These are phyloP conservation scores for Notechis scutatus DNA, from an alignment of 2,113 vertebrate genomes.

Conservation along the genomic window DNA sequence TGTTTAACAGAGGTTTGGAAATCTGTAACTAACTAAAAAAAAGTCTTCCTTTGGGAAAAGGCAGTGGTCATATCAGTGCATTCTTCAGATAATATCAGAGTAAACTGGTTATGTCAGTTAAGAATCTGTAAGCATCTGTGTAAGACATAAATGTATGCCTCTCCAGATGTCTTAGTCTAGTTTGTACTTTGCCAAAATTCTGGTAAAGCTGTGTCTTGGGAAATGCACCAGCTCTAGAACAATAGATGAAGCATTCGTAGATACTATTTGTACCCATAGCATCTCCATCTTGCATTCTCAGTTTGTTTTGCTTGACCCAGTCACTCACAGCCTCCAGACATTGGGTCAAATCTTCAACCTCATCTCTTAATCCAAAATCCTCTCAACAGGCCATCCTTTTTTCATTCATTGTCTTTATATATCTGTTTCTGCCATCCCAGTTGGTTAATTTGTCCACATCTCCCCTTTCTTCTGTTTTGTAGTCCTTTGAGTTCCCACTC, in stretches of 20 bases:
- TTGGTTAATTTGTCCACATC: background rate
- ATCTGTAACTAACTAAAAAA: constrained; percentile 47
- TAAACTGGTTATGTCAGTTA: background rate
- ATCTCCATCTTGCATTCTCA: background rate
- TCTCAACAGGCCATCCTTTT: background rate
- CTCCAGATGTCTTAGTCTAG: background rate
- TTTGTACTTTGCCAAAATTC: background rate
- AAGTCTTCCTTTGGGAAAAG: constrained; percentile 28
- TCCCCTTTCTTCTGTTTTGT: background rate
- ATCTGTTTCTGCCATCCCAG: background rate
- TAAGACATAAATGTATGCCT: background rate
- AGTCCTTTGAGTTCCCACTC: background rate
- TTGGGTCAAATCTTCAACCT: background rate
- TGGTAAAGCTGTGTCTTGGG: background rate
- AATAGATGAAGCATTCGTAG: background rate
- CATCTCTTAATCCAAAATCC: background rate
- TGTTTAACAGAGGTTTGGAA: constrained; percentile 68
- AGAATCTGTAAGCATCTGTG: background rate
- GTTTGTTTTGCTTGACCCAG: background rate
- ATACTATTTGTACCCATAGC: background rate
- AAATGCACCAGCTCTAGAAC: background rate
- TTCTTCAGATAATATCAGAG: background rate
- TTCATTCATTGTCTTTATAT: background rate
- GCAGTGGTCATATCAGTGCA: background rate
- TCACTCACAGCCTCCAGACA: background rate